A percentile compares a stretch with the other conserved stretches of the same genome.
Evolutionary conservation across 2,113 vertebrate genomes (phyloP).

Genomic region (Todiramphus saurophagus): DNA sequence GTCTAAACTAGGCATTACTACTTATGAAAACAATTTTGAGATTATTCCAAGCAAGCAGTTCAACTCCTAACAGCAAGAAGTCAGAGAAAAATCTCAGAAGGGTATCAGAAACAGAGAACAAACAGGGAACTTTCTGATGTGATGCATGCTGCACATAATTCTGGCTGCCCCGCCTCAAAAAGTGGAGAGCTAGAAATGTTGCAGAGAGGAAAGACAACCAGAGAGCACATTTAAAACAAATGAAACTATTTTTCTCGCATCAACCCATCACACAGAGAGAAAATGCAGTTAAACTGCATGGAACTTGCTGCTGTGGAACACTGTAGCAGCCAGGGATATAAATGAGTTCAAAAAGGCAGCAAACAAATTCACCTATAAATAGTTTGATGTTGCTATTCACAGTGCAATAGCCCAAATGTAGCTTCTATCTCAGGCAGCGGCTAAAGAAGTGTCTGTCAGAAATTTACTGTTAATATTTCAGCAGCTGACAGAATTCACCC

Average conservation of each 20-base stretch:
- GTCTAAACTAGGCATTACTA: neutral
- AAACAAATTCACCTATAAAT: slow-evolving; percentile 45
- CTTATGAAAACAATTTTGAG: neutral
- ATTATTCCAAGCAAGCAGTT: slow-evolving; percentile 7
- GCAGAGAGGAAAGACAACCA: neutral
- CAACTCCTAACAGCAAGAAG: neutral
- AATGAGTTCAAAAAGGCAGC: slow-evolving; percentile 4
- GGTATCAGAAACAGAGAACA: neutral
- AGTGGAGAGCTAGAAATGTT: neutral
- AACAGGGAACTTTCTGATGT: neutral
- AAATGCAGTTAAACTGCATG: neutral
- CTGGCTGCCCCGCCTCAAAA: neutral
- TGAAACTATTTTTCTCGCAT: neutral
- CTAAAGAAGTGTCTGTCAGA: slow-evolving; percentile 35
- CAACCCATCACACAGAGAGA: neutral
- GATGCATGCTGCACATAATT: neutral
- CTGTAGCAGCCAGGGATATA: neutral
- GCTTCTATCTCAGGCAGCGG: slow-evolving; percentile 18
- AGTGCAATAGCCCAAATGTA: slow-evolving; percentile 16
- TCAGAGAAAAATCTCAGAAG: neutral
- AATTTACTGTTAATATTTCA: slow-evolving; percentile 48
- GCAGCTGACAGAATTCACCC: slow-evolving; percentile 25
- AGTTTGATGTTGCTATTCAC: slow-evolving; percentile 35
- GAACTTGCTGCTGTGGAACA: neutral
- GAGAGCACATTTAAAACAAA: neutral